Evolutionary conservation across 1,140 invertebrate species (phyloP), one percentile per base, ranked within the genome.

Genomic region (Ceratina australensis): DNA sequence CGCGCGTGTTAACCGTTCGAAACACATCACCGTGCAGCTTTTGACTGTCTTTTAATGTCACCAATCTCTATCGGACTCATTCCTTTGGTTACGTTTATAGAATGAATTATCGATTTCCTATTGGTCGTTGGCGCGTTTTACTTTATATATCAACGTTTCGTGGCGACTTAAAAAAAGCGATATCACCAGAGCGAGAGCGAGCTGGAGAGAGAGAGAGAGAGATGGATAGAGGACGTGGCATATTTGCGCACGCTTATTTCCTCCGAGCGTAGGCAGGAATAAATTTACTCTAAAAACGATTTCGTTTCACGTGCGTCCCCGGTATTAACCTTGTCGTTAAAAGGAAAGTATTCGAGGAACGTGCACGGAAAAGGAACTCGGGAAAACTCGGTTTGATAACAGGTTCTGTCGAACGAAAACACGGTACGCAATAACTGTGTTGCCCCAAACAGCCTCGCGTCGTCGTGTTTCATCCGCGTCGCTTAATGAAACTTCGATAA

Each of bases 21-120:
- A 77, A 71, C 10, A 42, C 33, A 42, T 0, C 33, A 10, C 56
- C 66, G 61, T 54, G 74, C 42, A 5, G 67, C 74, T 69, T 77
- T 71, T 60, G 67, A 77, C 74, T 77, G 49, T 71, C 24, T 72
- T 80, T 80, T 80, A 59, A 64, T 69, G 52, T 28, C 50, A 56
- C 20, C 63, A 76, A 83, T 75, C 33, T 42, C 68, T 65, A 72
- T 61, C 57, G 67, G 67, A 68, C 72, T n/a, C 33, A 82, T 79
- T 69, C 63, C 86, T 72, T 80, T 67, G 54, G 71, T 76, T 73
- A 50, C 49, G 61, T 74, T 80, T 76, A 64, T 67, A 71, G 49
- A 80, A 54, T 77, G 64, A 83, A 74, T 69, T 87, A 88, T 88
- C 71, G 82, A 88, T 88, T 87, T 86, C 75, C 81, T 59, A 79